Conservation (phyloP, 1,140 invertebrate genomes). For the Stegodyphus dumicola region DNA sequence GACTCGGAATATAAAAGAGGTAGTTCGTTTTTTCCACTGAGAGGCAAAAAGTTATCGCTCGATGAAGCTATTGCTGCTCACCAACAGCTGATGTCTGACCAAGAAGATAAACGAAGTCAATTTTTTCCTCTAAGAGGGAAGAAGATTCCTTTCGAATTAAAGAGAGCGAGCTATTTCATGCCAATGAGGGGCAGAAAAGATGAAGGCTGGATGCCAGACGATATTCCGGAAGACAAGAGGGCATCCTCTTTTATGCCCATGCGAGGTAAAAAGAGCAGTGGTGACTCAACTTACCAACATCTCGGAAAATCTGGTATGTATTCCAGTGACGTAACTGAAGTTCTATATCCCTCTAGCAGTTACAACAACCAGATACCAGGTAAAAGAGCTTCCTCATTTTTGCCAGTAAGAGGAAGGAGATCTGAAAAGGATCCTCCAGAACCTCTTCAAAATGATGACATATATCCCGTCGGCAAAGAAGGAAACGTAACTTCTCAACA, state of each 20-base stretch:
- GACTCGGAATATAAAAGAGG: constrained; percentile 29
- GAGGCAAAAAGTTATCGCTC: constrained; percentile 26
- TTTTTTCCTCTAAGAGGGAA: constrained; percentile 45
- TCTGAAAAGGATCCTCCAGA: not conserved
- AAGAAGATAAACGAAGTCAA: constrained; percentile 14
- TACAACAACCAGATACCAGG: not conserved
- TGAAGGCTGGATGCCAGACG: not conserved
- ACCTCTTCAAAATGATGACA: not conserved
- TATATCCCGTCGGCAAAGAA: not conserved
- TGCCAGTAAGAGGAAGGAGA: not conserved
- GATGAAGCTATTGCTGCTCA: not conserved
- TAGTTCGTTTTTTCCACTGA: constrained; percentile 31
- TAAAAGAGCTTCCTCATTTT: constrained; percentile 2
- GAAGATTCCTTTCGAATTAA: constrained; percentile 18
- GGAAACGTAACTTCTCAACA: not conserved
- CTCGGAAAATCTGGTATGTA: not conserved
- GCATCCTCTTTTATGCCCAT: constrained; percentile 2
- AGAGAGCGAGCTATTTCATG: constrained; percentile 46
- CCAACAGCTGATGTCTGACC: not conserved
- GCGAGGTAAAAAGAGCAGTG: not conserved
- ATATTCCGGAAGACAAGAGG: not conserved
- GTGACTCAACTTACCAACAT: not conserved
- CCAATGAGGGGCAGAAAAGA: constrained; percentile 50
- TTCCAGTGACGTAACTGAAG: not conserved
- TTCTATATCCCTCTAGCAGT: not conserved